Evolutionary conservation across 2,113 vertebrate species (phyloP).

Genomic region (Dryoscopus gambensis): DNA sequence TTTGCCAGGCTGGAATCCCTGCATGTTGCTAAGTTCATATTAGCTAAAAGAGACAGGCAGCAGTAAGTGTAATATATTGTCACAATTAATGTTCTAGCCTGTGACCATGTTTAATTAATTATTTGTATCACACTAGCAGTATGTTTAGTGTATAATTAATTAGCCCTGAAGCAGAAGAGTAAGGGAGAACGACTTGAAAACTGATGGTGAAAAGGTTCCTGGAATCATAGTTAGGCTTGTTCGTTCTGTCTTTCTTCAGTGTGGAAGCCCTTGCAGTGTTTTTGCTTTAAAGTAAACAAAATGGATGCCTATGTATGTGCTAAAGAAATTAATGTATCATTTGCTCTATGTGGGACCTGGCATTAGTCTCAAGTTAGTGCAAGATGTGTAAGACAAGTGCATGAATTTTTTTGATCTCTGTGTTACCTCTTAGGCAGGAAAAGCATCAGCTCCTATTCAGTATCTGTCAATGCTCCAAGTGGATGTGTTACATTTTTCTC

Average conservation of each 20-base stretch:
- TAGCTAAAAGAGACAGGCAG: constrained; percentile 8
- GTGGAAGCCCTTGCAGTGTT: neutral
- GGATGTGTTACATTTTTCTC: constrained; percentile 58
- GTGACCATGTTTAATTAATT: constrained; percentile 50
- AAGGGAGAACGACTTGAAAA: neutral
- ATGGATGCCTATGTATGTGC: neutral
- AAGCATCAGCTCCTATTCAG: constrained; percentile 26
- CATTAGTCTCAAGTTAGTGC: neutral
- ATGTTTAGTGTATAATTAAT: constrained; percentile 51
- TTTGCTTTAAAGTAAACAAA: neutral
- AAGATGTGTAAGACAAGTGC: neutral
- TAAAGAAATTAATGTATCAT: neutral
- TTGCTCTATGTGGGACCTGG: neutral
- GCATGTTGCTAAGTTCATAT: neutral
- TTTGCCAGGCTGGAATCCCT: neutral
- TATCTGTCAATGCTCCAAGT: constrained; percentile 50
- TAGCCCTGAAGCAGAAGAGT: neutral
- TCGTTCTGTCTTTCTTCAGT: neutral
- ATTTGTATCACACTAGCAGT: constrained; percentile 35
- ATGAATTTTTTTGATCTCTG: neutral
- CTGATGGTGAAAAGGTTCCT: neutral
- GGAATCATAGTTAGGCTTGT: neutral
- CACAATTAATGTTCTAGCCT: constrained; percentile 29
- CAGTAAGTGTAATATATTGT: constrained; percentile 27
- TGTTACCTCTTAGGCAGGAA: constrained; percentile 22